A percentile compares a stretch with the other conserved stretches of the same genome.
Conservation (phyloP, 2,888 invertebrate species). For the Heliconius erato region DNA sequence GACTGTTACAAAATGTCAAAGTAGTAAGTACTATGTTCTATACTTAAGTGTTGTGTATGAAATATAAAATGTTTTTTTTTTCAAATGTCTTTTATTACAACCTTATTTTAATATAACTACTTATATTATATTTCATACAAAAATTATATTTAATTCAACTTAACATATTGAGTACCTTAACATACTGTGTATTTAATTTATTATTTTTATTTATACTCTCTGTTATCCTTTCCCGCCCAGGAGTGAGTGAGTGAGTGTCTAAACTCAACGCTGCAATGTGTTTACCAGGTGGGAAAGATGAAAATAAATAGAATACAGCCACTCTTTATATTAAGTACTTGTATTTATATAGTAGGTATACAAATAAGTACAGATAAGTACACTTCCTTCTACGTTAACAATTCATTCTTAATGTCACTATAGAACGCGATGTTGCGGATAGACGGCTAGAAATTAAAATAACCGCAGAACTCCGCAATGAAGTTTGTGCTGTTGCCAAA, state of each 20-base stretch:
- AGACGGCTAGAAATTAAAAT: slow-evolving; percentile 41
- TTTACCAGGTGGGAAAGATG: not conserved
- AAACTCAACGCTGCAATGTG: not conserved
- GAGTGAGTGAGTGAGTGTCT: too few relatives aligned
- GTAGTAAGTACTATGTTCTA: not conserved
- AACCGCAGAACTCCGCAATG: slow-evolving; percentile 47
- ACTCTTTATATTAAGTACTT: too few relatives aligned
- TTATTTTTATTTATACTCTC: not conserved
- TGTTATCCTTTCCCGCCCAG: too few relatives aligned
- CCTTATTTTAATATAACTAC: not conserved
- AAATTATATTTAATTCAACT: too few relatives aligned
- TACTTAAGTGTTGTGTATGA: not conserved
- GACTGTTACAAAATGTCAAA: not conserved
- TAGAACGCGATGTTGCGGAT: slow-evolving; percentile 36
- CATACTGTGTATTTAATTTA: not conserved
- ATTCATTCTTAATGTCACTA: slow-evolving; percentile 20
- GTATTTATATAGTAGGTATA: not conserved
- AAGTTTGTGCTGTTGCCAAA: slow-evolving; percentile 47
- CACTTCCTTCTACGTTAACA: too few relatives aligned
- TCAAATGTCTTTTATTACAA: not conserved
- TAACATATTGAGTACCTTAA: too few relatives aligned
- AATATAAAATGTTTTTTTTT: not conserved
- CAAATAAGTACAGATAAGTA: too few relatives aligned
- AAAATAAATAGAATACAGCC: not conserved
- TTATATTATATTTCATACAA: too few relatives aligned